Base-by-base conservation (phyloP, 2,797 vertebrate genomes). In the Pseudomugil gertrudae region DNA sequence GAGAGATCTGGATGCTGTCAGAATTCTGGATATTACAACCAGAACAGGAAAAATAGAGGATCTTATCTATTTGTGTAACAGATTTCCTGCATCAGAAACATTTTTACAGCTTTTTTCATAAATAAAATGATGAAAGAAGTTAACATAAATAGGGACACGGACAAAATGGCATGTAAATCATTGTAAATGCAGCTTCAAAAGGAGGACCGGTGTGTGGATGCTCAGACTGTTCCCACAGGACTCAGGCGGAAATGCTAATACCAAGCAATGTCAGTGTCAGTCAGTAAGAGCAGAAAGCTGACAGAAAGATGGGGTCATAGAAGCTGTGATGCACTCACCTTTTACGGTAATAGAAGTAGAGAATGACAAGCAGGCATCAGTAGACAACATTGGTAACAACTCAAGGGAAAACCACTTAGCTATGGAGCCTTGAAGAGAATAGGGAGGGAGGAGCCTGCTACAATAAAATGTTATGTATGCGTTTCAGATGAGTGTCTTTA, bases 331-430 rank as follows among this genome's bases (percentile, higher is more conserved):
- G 73, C 80, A 81, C 69, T 68, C 57, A 54, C 53, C 78, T 76
- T 75, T 79, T 72, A 65, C 84, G 78, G 71, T 76, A 80, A 83
- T 71, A 75, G 57, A 72, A 82, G 76, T 24, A 76, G 71, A 85
- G 81, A 78, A 86, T 79, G 83, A 86, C 75, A 79, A 84, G 84
- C 80, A 82, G 83, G 78, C 80, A 40, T 87, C 84, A 79, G 83
- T 69, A 64, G 66, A 72, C 72, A 63, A 81, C 67, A 81, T 72
- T 57, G 76, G 80, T 62, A 84, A 83, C 83, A 76, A 63, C 66
- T 68, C 9, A 17, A 63, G 56, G 68, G 74, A 69, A 82, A 90
- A 81, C 77, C 67, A 79, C 71, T 84, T 84, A 77, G 73, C 68
- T n/a, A 5, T 29, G 40, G 56, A 78, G 52, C 59, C 70, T 66